Evolutionary conservation across 2,888 invertebrate genomes (phyloP).

Genomic region (Dendrolimus pini): DNA sequence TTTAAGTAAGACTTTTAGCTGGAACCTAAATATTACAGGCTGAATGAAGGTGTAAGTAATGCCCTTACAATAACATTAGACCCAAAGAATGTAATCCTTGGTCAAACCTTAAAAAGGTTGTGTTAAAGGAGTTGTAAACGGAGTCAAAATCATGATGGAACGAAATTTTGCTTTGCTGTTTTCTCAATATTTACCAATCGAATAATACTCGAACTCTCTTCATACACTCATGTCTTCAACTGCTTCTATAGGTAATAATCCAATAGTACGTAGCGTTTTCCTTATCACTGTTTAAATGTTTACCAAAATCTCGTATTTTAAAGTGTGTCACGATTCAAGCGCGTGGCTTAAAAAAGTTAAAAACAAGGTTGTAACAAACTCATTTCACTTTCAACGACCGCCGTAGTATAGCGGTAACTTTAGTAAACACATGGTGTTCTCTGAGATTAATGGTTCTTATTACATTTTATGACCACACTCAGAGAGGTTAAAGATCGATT

Average conservation of each 20-base stretch:
- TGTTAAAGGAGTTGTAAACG: too few species aligned
- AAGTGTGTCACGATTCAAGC: not conserved
- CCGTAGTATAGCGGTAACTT: constrained; percentile 17
- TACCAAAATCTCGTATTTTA: not conserved
- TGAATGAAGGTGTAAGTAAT: too few species aligned
- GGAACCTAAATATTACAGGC: too few species aligned
- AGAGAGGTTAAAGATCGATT: not conserved
- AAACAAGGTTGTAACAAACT: constrained; percentile 16
- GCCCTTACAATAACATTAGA: too few species aligned
- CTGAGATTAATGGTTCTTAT: not conserved
- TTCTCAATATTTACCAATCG: too few species aligned
- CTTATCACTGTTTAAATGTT: not conserved
- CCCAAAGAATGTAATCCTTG: too few species aligned
- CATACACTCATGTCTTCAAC: too few species aligned
- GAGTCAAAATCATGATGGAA: too few species aligned
- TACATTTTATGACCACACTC: not conserved
- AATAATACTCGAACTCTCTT: too few species aligned
- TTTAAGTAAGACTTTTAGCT: too few species aligned
- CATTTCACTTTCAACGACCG: constrained; percentile 34
- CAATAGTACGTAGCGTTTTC: not conserved
- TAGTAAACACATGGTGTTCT: constrained; percentile 8
- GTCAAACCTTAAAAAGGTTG: too few species aligned
- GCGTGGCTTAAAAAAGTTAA: constrained; percentile 15
- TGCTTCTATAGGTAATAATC: not conserved
- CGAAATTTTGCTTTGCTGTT: too few species aligned